These are phyloP conservation scores for Naja naja DNA, from an alignment of 2,113 vertebrate species.

Conservation along the genomic window DNA sequence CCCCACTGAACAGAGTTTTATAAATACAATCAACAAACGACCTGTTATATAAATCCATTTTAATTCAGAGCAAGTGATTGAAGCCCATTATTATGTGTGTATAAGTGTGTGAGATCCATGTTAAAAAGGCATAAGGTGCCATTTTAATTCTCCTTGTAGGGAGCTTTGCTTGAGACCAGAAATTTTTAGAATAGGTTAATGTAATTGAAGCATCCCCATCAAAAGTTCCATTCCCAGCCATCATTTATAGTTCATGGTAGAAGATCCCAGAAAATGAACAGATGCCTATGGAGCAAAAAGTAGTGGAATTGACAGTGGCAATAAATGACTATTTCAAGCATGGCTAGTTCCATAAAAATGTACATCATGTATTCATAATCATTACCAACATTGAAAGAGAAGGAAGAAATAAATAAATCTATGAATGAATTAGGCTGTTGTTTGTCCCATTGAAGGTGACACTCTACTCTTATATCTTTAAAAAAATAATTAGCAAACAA, in stretches of 20 bases:
- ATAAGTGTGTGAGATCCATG: neutral
- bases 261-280: neutral
- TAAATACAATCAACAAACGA: neutral
- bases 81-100: neutral
- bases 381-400: neutral
- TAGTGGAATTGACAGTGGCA: neutral
- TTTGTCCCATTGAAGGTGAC: neutral
- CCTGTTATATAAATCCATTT: neutral
- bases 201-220: neutral
- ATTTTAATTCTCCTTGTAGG: neutral
- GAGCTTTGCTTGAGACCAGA: neutral
- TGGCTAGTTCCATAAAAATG: neutral
- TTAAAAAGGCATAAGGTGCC: neutral
- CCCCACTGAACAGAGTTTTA: neutral
- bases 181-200: neutral
- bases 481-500: neutral
- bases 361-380: neutral
- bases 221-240: neutral
- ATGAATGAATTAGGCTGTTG: neutral
- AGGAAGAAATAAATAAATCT: neutral
- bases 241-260: neutral
- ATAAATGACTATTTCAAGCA: neutral
- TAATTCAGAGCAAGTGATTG: neutral
- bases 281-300: neutral
- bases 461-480: neutral